A percentile compares a stretch with the other conserved stretches of the same genome.
Conservation (phyloP, 2,888 invertebrate genomes). For the Heterodera filipjevi region DNA sequence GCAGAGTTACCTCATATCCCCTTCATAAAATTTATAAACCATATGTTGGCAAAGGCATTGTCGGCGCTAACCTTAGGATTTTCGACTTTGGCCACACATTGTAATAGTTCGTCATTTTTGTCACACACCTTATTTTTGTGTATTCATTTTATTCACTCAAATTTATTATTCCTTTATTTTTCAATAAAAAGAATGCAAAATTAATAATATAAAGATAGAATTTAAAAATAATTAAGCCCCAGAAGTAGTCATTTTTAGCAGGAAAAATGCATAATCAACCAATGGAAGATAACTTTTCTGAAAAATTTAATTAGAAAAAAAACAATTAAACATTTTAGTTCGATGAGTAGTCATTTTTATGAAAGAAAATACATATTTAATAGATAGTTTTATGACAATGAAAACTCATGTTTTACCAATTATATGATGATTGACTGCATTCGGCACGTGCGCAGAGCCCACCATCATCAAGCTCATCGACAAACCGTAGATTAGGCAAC, state of each 20-base stretch:
- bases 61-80: background rate
- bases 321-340: background rate
- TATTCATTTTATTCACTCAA: no score
- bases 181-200: background rate
- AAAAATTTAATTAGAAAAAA: background rate
- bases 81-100: background rate
- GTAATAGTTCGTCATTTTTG: background rate
- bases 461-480: no score
- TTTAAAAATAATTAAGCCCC: background rate
- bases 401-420: no score
- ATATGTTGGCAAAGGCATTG: background rate
- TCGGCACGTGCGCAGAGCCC: no score
- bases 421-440: no score
- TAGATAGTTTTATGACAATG: no score
- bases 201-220: background rate
- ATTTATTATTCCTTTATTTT: no score
- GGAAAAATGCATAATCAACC: background rate
- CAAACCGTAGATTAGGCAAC: no score
- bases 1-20: background rate
- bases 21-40: constrained; percentile 13
- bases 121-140: no score
- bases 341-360: background rate
- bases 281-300: background rate
- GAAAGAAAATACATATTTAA: background rate
- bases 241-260: background rate